Percentiles rank a stretch among this genome's conserved stretches.
phyloP scores from a whole-genome alignment of 2,113 vertebrate species.

The Murina feae region DNA sequence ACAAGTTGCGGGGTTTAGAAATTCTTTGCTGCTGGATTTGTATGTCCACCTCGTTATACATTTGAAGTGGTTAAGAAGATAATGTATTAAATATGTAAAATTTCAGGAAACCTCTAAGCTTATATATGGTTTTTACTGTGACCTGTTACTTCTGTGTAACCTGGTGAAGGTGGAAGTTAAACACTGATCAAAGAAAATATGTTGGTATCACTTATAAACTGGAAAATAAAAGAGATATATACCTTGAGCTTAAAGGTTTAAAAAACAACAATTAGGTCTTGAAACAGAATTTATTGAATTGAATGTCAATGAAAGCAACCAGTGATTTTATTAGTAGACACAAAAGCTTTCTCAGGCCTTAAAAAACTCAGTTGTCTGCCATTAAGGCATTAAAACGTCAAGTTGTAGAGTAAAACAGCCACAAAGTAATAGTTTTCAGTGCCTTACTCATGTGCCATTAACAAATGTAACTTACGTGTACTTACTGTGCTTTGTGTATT shows the following conservation, averaged over 20 bases:
- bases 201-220: neutral
- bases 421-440: neutral
- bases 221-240: neutral
- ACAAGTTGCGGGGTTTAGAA: neutral
- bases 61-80: neutral
- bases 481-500: neutral
- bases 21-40: neutral
- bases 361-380: neutral
- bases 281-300: neutral
- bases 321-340: neutral
- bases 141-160: neutral
- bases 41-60: too few species aligned
- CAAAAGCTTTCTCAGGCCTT: neutral
- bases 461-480: neutral
- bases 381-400: neutral
- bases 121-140: neutral
- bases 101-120: neutral
- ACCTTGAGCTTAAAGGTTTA: neutral
- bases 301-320: neutral
- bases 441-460: neutral
- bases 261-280: neutral
- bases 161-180: neutral
- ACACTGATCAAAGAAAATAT: neutral
- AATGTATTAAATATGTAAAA: neutral
- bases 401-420: neutral